Conservation (phyloP, 2,888 invertebrate genomes). For the Eremobia ochroleuca region DNA sequence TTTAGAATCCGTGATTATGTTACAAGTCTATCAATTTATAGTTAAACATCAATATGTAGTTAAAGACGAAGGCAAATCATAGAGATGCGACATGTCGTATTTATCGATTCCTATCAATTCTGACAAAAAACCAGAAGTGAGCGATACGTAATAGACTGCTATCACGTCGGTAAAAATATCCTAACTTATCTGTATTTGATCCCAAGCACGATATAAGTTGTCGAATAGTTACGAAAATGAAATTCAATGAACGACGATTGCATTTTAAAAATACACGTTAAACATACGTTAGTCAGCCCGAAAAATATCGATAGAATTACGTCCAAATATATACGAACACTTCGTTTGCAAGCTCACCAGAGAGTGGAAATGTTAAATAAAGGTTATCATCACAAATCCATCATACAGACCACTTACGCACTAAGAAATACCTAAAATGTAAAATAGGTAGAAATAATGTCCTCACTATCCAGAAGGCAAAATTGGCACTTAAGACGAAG, state of each 20-base stretch:
- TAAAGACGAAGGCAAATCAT: conserved; percentile 70
- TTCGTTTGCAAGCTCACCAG: conserved; percentile 79
- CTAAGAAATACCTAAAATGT: conserved; percentile 89
- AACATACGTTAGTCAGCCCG: conserved; percentile 71
- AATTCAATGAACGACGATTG: conserved; percentile 64
- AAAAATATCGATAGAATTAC: conserved; percentile 69
- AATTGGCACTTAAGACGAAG: conserved; percentile 90
- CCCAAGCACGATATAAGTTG: conserved; percentile 89
- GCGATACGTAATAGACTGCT: conserved; percentile 41
- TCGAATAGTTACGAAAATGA: conserved; percentile 71
- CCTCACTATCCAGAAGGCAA: conserved; percentile 91
- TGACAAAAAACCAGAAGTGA: conserved; percentile 56
- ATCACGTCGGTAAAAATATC: conserved; percentile 71
- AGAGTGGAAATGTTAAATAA: conserved; percentile 70
- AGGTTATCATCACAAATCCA: conserved; percentile 80
- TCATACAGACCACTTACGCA: conserved; percentile 88
- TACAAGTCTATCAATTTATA: conserved; percentile 77
- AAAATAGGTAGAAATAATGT: conserved; percentile 90
- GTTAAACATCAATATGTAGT: conserved; percentile 61
- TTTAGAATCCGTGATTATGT: conserved; percentile 82
- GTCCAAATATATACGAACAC: conserved; percentile 70
- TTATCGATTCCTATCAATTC: conserved; percentile 60
- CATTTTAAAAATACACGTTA: conserved; percentile 61
- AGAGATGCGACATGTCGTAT: conserved; percentile 50
- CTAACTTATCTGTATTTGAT: conserved; percentile 89